These are phyloP conservation scores for Porphyrio hochstetteri DNA, from an alignment of 2,113 vertebrate species.

Conservation along the genomic window DNA sequence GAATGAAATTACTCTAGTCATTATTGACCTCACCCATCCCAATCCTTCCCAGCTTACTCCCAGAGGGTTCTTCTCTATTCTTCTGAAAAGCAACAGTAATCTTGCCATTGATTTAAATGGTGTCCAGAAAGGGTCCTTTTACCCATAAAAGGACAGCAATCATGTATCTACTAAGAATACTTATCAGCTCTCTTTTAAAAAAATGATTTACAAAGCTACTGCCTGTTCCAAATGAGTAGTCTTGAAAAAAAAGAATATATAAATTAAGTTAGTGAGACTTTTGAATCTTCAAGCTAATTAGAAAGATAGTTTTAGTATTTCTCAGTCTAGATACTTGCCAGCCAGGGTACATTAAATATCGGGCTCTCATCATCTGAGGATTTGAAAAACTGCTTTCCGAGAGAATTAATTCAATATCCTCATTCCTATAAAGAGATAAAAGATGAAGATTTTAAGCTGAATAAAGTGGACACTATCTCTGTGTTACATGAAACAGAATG, in stretches of 20 bases:
- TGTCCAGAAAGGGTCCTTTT: conserved; percentile 9
- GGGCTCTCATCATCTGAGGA: conserved; percentile 87
- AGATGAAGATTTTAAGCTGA: conserved; percentile 8
- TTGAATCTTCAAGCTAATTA: conserved; percentile 47
- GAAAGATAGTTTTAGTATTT: conserved; percentile 37
- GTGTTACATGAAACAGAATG: neutral
- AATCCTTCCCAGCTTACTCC: conserved; percentile 45
- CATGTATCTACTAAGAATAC: conserved; percentile 5
- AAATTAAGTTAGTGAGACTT: conserved; percentile 9
- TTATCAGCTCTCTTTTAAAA: conserved; percentile 35
- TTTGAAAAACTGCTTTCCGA: conserved; percentile 88
- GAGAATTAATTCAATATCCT: conserved; percentile 90
- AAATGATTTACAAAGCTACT: conserved; percentile 45
- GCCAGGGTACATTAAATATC: conserved; percentile 93
- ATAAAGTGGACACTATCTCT: neutral
- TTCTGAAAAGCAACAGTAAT: conserved; percentile 32
- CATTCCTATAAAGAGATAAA: conserved; percentile 79
- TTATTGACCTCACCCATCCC: conserved; percentile 54
- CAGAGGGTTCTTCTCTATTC: conserved; percentile 30
- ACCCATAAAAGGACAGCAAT: neutral
- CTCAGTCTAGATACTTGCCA: conserved; percentile 82
- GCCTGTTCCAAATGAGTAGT: conserved; percentile 29
- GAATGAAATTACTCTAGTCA: conserved; percentile 43
- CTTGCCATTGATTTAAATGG: conserved; percentile 14
- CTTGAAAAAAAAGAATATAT: neutral